phyloP scores from a whole-genome alignment of 2,797 vertebrate species.

The Liparis tanakae region DNA sequence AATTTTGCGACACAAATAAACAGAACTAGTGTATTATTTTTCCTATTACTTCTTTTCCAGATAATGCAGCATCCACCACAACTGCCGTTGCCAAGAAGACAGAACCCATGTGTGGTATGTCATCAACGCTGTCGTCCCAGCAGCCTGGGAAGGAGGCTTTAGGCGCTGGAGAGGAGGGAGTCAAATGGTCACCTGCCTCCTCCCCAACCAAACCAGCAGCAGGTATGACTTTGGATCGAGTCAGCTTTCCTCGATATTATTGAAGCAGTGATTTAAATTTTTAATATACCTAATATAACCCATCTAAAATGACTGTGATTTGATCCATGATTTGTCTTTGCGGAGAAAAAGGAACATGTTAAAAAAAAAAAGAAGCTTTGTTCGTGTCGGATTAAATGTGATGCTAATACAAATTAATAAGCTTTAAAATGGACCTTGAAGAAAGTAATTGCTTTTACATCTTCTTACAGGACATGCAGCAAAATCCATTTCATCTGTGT shows the following conservation, averaged over 20 bases:
- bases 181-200: conserved; percentile 51
- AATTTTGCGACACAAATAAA: not conserved
- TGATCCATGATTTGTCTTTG: not conserved
- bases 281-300: not conserved
- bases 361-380: not conserved
- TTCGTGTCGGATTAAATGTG: not conserved
- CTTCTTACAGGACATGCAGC: conserved; percentile 82
- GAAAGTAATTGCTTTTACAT: not conserved
- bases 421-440: not conserved
- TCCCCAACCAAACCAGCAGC: conserved; percentile 69
- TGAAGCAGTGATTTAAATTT: fast-evolving
- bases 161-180: conserved; percentile 54
- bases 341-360: not conserved
- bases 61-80: conserved; percentile 50
- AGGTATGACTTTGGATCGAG: conserved; percentile 57
- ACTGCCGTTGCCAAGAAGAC: conserved; percentile 45
- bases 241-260: not conserved
- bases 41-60: conserved; percentile 45
- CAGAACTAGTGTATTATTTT: not conserved
- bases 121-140: conserved; percentile 40
- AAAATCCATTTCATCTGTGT: conserved; percentile 81
- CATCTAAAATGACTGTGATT: not conserved
- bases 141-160: conserved; percentile 45
- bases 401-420: not conserved
- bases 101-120: conserved; percentile 52